phyloP scores from a whole-genome alignment of 2,888 invertebrate genomes.

The Scaptomyza flava region DNA sequence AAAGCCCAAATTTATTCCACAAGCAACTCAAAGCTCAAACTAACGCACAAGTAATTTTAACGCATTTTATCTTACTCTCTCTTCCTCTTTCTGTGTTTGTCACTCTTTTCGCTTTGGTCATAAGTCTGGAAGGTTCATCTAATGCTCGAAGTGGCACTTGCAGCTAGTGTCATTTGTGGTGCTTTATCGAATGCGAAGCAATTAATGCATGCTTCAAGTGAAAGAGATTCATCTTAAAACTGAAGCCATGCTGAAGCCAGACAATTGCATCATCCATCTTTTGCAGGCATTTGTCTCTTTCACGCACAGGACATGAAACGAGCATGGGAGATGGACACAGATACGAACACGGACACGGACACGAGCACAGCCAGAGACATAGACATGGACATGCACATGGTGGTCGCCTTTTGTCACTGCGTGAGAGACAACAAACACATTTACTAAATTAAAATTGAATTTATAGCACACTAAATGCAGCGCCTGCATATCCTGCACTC shows the following conservation, averaged over 20 bases:
- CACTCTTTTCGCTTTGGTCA: neutral
- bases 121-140: slow-evolving; percentile 34
- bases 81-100: neutral
- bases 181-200: slow-evolving; percentile 55
- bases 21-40: neutral
- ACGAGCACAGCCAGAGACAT: slow-evolving; percentile 9
- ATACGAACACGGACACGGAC: neutral
- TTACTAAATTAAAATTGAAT: slow-evolving; percentile 80
- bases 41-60: slow-evolving; percentile 4
- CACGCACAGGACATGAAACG: slow-evolving; percentile 48
- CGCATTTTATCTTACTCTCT: neutral
- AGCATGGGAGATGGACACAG: slow-evolving; percentile 3
- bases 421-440: slow-evolving; percentile 71
- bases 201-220: slow-evolving; percentile 57
- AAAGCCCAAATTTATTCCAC: too few species aligned
- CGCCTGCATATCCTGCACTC: slow-evolving; percentile 42
- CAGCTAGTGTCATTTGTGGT: slow-evolving; percentile 47
- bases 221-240: slow-evolving; percentile 47
- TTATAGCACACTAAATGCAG: slow-evolving; percentile 80
- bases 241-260: slow-evolving; percentile 59
- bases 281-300: slow-evolving; percentile 73
- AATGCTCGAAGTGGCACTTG: slow-evolving; percentile 30
- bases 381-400: slow-evolving; percentile 45
- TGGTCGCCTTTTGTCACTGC: slow-evolving; percentile 59
- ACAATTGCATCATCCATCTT: slow-evolving; percentile 75